Conservation (phyloP, 2,113 vertebrate species). For the Climacteris rufus region DNA sequence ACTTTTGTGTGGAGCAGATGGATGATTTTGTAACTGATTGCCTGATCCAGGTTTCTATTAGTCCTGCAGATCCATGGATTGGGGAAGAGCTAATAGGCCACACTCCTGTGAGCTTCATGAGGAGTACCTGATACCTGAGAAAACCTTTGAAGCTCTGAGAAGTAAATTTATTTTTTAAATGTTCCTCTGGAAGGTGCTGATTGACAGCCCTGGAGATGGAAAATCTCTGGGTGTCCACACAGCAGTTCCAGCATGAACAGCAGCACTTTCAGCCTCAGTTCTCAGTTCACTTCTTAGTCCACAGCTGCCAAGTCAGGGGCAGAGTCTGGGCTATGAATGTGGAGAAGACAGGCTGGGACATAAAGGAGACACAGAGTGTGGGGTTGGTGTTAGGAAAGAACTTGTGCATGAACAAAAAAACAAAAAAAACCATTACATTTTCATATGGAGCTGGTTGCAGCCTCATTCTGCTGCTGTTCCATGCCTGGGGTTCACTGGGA, state of each 20-base stretch:
- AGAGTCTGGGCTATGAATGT: not conserved
- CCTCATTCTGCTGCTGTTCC: not conserved
- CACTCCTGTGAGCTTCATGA: not conserved
- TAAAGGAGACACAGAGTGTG: not conserved
- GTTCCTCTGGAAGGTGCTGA: not conserved
- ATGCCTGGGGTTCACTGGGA: not conserved
- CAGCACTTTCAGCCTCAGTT: not conserved
- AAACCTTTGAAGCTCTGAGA: constrained; percentile 29
- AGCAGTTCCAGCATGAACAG: not conserved
- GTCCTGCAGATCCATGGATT: not conserved
- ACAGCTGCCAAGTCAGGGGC: not conserved
- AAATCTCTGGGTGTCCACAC: not conserved
- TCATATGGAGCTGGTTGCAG: not conserved
- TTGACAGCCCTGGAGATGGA: not conserved
- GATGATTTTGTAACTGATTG: constrained; percentile 5
- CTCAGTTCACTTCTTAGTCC: not conserved
- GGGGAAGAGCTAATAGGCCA: constrained; percentile 11
- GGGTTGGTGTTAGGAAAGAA: not conserved
- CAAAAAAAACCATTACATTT: no score
- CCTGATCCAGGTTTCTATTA: not conserved
- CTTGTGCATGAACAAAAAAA: no score
- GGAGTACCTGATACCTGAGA: not conserved
- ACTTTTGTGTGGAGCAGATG: constrained; percentile 12
- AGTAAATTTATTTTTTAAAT: constrained; percentile 14
- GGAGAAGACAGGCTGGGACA: not conserved